Conservation (phyloP, 2,113 vertebrate species). For the Bubalus kerabau region DNA sequence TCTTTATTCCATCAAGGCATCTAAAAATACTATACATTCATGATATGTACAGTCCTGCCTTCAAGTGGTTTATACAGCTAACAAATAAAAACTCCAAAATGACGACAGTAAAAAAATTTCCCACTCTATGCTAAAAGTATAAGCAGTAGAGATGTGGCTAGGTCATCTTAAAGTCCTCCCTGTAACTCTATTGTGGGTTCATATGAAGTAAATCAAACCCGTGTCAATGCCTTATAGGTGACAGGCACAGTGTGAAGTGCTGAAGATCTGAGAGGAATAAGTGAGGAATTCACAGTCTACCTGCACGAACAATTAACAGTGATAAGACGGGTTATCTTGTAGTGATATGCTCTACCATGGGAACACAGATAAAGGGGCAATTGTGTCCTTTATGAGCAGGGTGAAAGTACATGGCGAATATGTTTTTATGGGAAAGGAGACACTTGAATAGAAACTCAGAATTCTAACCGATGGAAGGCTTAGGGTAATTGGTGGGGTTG, state of each 20-base stretch:
- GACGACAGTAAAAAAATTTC: not conserved
- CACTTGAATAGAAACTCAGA: constrained; percentile 14
- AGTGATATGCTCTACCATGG: not conserved
- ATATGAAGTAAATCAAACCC: not conserved
- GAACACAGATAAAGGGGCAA: not conserved
- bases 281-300: not conserved
- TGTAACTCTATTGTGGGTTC: not conserved
- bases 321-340: not conserved
- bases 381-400: not conserved
- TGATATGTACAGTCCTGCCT: not conserved
- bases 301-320: not conserved
- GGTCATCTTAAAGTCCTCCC: not conserved
- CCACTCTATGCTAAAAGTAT: not conserved
- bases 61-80: not conserved
- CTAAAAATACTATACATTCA: not conserved
- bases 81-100: constrained; percentile 13
- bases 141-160: not conserved
- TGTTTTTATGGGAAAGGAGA: constrained; percentile 5
- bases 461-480: not conserved
- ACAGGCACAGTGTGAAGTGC: not conserved
- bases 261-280: not conserved
- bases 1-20: not conserved
- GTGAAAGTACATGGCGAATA: not conserved
- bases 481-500: not conserved
- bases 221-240: not conserved